Conservation (phyloP, 2,888 invertebrate genomes). For the Tachystola acroxantha region DNA sequence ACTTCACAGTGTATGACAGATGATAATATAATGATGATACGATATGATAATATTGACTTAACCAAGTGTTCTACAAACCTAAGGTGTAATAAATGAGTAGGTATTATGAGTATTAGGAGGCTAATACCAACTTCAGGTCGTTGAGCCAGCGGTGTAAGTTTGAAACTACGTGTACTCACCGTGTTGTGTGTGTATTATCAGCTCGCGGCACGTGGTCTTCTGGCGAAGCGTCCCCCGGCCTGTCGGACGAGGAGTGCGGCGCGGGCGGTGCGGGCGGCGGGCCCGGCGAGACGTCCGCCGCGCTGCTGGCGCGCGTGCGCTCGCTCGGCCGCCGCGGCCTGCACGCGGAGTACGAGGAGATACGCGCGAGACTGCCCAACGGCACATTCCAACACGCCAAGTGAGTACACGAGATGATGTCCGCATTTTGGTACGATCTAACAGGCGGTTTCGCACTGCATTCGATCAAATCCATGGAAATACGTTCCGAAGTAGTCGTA, state of each 20-base stretch:
- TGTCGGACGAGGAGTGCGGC: conserved; percentile 94
- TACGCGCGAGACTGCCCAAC: conserved; percentile 88
- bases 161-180: too few species aligned
- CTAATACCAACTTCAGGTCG: too few species aligned
- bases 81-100: too few species aligned
- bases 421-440: background rate
- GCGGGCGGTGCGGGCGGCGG: conserved; percentile 66
- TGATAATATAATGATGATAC: too few species aligned
- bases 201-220: conserved; percentile 71
- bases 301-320: conserved; percentile 87
- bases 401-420: conserved; percentile 59
- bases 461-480: too few species aligned
- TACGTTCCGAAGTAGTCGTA: too few species aligned
- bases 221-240: conserved; percentile 84
- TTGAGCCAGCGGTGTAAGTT: too few species aligned
- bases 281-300: conserved; percentile 82
- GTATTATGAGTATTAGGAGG: too few species aligned
- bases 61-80: too few species aligned
- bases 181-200: conserved; percentile 22
- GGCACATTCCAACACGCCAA: conserved; percentile 94
- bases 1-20: too few species aligned
- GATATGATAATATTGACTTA: too few species aligned
- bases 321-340: conserved; percentile 89
- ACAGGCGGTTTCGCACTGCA: too few species aligned
- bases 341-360: conserved; percentile 91